phyloP scores from a whole-genome alignment of 2,113 vertebrate genomes.

The Chiloscyllium plagiosum region DNA sequence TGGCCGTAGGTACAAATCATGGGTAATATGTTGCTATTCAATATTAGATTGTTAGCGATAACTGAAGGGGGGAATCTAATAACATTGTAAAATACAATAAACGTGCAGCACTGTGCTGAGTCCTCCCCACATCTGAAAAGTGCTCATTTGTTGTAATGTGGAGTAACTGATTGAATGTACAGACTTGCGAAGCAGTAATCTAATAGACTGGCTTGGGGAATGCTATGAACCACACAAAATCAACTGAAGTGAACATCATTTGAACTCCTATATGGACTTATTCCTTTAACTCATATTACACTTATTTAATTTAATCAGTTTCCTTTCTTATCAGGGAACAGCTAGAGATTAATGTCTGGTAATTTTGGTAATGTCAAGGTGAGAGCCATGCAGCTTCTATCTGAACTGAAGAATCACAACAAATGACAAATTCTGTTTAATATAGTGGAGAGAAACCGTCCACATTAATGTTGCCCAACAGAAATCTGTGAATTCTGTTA shows the following conservation, averaged over 20 bases:
- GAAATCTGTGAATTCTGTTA: background rate
- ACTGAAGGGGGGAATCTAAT: background rate
- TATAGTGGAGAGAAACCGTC: too few species aligned
- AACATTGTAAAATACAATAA: background rate
- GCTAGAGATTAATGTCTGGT: background rate
- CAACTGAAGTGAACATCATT: background rate
- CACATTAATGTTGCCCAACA: background rate
- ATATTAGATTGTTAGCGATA: background rate
- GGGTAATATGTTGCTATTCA: background rate
- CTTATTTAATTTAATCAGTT: constrained; percentile 13
- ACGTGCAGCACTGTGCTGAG: background rate
- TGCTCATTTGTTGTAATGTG: background rate
- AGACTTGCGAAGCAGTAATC: background rate
- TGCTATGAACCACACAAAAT: background rate
- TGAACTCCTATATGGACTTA: constrained; percentile 4
- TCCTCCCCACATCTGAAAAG: background rate
- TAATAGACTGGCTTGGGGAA: background rate
- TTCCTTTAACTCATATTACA: background rate
- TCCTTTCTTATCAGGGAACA: background rate
- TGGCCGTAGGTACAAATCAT: background rate
- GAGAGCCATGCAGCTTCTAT: background rate
- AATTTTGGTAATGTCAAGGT: background rate
- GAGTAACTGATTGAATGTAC: background rate
- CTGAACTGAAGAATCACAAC: background rate
- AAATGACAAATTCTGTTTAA: background rate